phyloP scores from a whole-genome alignment of 30 jellyfish, hydroid and myxozoan species.

The Hydractinia symbiolongicarpus region DNA sequence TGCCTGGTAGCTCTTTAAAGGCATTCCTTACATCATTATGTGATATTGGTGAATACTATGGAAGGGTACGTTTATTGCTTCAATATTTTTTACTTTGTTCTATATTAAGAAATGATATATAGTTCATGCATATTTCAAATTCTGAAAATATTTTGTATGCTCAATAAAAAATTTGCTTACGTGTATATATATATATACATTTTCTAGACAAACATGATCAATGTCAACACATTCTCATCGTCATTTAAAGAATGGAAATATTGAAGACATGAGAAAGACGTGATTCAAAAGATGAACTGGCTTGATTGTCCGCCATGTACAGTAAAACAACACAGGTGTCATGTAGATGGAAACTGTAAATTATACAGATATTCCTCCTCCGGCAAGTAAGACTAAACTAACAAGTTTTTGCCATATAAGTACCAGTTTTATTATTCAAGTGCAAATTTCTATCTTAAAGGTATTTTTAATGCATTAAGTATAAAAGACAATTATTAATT shows the following conservation, averaged over 20 bases:
- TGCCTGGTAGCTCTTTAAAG: slow-evolving; percentile 5
- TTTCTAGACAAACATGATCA: slow-evolving; percentile 10
- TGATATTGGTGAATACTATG: not conserved
- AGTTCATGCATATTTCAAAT: too few relatives aligned
- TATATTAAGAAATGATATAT: too few relatives aligned
- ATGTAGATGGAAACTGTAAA: slow-evolving; percentile 46
- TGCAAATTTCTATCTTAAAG: not conserved
- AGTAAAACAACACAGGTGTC: slow-evolving; percentile 25
- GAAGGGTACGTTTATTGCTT: not conserved
- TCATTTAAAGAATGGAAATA: slow-evolving; percentile 51
- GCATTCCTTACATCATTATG: not conserved
- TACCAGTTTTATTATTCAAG: not conserved
- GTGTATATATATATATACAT: not conserved
- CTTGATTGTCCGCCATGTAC: slow-evolving; percentile 36
- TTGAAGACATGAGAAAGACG: slow-evolving; percentile 31
- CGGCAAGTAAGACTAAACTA: slow-evolving; percentile 25
- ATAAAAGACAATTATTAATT: not conserved
- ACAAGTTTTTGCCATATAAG: not conserved
- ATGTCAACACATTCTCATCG: slow-evolving; percentile 21
- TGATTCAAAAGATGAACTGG: slow-evolving; percentile 31
- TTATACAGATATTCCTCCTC: slow-evolving; percentile 26
- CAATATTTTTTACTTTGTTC: too few relatives aligned
- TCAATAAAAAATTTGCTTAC: not conserved
- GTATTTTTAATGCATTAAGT: not conserved
- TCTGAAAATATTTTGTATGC: not conserved